Percentiles rank a stretch among this genome's conserved stretches.
phyloP scores from a whole-genome alignment of 2,113 vertebrate genomes.

The Microcebus ravelobensis region DNA sequence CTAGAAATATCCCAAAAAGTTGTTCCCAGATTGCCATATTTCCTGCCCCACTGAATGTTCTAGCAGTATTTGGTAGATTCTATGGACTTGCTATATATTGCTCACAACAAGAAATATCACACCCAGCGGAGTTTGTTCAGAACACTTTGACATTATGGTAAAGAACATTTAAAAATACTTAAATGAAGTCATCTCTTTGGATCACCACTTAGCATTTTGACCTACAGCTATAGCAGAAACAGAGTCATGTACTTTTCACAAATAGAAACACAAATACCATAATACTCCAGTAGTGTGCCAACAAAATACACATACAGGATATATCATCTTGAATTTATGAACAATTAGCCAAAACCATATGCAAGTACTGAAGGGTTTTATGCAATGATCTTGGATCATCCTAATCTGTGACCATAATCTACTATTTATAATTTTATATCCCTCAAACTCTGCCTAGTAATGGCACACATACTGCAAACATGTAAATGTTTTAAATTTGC shows the following conservation, averaged over 20 bases:
- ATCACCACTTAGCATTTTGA: not conserved
- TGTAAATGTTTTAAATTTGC: not conserved
- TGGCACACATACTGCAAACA: not conserved
- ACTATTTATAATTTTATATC: conserved; percentile 24
- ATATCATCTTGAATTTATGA: not conserved
- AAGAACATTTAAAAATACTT: conserved; percentile 39
- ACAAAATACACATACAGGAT: not conserved
- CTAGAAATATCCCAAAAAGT: not conserved
- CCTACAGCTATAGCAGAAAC: not conserved
- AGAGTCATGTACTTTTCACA: not conserved
- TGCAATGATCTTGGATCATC: not conserved
- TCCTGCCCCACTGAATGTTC: not conserved
- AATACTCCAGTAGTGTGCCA: not conserved
- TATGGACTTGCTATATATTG: not conserved
- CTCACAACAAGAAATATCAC: not conserved
- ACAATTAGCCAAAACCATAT: not conserved
- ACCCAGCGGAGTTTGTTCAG: not conserved
- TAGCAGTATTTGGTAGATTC: not conserved
- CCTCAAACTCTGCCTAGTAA: not conserved
- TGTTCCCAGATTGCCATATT: not conserved
- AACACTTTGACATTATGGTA: not conserved
- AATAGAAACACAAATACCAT: not conserved
- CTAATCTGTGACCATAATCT: not conserved
- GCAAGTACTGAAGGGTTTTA: not conserved
- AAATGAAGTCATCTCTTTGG: not conserved